Evolutionary conservation across 1,140 invertebrate species (phyloP).

Genomic region (Drosophila sp.): DNA sequence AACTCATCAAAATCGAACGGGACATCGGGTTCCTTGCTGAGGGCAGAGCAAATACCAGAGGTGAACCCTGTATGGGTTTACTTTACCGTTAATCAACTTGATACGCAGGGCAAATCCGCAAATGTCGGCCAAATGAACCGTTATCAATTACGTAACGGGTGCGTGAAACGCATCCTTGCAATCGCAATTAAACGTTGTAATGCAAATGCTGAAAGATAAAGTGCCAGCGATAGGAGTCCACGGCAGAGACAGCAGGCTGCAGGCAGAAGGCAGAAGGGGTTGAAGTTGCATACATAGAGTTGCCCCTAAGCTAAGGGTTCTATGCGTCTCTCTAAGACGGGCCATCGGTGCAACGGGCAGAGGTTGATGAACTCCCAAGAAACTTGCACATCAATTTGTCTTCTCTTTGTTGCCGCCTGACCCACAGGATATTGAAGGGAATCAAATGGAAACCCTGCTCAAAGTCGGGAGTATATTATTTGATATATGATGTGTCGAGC

Average conservation of each 20-base stretch:
- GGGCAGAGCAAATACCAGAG: neutral
- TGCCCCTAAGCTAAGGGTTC: constrained; percentile 17
- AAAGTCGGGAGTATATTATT: constrained; percentile 7
- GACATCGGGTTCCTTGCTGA: constrained; percentile 11
- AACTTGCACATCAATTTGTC: constrained; percentile 35
- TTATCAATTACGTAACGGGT: constrained; percentile 77
- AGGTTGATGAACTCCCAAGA: constrained; percentile 30
- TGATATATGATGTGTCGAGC: constrained; percentile 14
- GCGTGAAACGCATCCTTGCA: constrained; percentile 53
- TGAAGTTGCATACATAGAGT: constrained; percentile 35
- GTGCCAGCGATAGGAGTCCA: constrained; percentile 52
- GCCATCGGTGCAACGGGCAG: constrained; percentile 8
- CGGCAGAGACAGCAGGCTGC: no score
- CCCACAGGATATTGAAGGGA: constrained; percentile 28
- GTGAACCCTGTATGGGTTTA: constrained; percentile 29
- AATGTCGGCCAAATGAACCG: constrained; percentile 66
- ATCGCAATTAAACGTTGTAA: constrained; percentile 69
- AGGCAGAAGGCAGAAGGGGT: constrained; percentile 7
- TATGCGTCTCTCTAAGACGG: constrained; percentile 22
- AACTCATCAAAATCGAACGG: constrained; percentile 47
- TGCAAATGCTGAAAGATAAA: constrained; percentile 76
- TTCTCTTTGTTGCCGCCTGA: constrained; percentile 22
- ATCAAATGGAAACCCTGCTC: constrained; percentile 38
- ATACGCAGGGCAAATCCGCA: constrained; percentile 67
- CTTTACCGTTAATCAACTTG: constrained; percentile 72